Evolutionary conservation across 2,888 invertebrate genomes (phyloP).

Genomic region (Pseudococcus viburni): DNA sequence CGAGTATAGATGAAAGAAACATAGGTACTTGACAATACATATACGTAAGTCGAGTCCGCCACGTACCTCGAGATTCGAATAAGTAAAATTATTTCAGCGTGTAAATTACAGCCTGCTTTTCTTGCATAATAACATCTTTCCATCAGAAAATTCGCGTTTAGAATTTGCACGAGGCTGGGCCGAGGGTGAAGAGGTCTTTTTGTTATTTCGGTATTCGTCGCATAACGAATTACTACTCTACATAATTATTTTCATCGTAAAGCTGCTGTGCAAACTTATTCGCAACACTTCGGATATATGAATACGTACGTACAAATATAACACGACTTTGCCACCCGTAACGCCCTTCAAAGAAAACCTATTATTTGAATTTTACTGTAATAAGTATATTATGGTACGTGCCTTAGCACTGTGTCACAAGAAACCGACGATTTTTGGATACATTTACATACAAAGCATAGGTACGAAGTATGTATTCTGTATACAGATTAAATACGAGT

Average conservation of each 20-base stretch:
- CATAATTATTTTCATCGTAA: conserved; percentile 25
- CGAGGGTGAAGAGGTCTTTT: background rate
- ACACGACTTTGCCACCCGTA: background rate
- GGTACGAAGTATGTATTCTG: background rate
- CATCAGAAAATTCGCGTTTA: conserved; percentile 6
- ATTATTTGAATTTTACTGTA: conserved; percentile 15
- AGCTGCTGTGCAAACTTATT: background rate
- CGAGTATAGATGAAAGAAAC: conserved; percentile 1
- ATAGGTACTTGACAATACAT: background rate
- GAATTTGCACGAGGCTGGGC: background rate
- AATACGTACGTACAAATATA: background rate
- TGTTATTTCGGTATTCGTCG: conserved; percentile 28
- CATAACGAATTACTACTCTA: background rate
- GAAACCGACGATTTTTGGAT: background rate
- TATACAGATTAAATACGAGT: no score
- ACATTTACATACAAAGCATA: background rate
- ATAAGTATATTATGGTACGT: conserved; percentile 3
- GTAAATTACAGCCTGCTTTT: conserved; percentile 24
- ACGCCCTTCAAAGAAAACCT: conserved; percentile 18
- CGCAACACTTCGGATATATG: background rate
- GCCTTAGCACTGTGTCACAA: background rate
- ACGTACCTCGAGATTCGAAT: background rate
- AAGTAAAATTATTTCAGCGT: conserved; percentile 7
- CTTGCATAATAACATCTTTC: background rate
- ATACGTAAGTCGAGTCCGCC: background rate